A percentile compares a stretch with the other conserved stretches of the same genome.
phyloP scores from a whole-genome alignment of 2,888 invertebrate genomes.

The Pegoplata infirma region DNA sequence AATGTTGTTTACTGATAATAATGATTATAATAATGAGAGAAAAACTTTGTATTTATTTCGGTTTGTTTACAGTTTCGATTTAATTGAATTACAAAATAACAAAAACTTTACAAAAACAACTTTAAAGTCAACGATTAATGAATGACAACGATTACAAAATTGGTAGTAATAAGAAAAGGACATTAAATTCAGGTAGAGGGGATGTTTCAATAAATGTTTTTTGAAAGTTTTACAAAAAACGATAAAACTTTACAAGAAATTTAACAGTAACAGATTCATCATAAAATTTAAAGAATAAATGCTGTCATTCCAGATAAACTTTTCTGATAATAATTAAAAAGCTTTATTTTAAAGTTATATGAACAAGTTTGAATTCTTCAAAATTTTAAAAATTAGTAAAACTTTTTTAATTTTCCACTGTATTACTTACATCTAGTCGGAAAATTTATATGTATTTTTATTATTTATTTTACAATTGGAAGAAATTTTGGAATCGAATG shows the following conservation, averaged over 20 bases:
- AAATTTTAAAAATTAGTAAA: no score
- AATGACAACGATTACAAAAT: conserved; percentile 32
- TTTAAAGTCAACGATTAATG: conserved; percentile 47
- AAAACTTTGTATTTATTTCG: conserved; percentile 16
- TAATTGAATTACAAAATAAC: conserved; percentile 49
- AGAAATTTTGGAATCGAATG: no score
- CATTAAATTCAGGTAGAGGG: not conserved
- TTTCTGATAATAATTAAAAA: no score
- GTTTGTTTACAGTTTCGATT: conserved; percentile 45
- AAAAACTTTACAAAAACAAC: conserved; percentile 15
- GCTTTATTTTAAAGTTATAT: no score
- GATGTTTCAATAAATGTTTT: no score
- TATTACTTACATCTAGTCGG: no score
- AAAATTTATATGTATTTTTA: no score
- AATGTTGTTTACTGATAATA: conserved; percentile 16
- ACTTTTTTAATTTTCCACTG: no score
- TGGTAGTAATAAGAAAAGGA: not conserved
- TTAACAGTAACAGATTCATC: not conserved
- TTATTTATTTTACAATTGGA: no score
- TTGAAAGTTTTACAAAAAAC: not conserved
- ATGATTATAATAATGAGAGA: conserved; percentile 13
- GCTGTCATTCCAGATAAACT: not conserved
- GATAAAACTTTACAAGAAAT: not conserved
- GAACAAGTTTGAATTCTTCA: no score
- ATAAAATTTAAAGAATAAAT: not conserved